phyloP scores from a whole-genome alignment of 2,113 vertebrate species.

The Girardinichthys multiradiatus region DNA sequence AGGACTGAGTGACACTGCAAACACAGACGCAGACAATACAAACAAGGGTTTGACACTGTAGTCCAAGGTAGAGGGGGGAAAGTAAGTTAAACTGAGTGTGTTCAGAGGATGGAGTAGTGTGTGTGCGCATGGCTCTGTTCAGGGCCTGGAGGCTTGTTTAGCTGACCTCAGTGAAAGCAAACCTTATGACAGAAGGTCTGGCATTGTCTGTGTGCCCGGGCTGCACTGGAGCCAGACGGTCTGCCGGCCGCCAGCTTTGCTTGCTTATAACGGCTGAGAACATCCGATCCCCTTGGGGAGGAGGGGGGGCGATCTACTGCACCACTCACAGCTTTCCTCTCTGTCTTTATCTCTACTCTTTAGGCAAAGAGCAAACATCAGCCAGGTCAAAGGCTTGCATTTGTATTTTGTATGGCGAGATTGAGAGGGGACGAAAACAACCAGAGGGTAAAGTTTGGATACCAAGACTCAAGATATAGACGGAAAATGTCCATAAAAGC shows the following conservation, averaged over 20 bases:
- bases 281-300: slow-evolving; percentile 87
- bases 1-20: slow-evolving; percentile 51
- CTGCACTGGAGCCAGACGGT: slow-evolving; percentile 86
- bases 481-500: not conserved
- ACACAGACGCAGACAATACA: slow-evolving; percentile 62
- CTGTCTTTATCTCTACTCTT: slow-evolving; percentile 78
- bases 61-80: slow-evolving; percentile 43
- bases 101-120: slow-evolving; percentile 48
- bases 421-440: slow-evolving; percentile 18
- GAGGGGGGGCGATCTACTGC: slow-evolving; percentile 66
- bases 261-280: slow-evolving; percentile 87
- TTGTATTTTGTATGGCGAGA: slow-evolving; percentile 59
- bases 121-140: slow-evolving; percentile 64
- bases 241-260: slow-evolving; percentile 85
- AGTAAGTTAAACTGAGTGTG: slow-evolving; percentile 50
- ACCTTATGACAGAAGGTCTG: slow-evolving; percentile 83
- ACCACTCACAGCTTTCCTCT: slow-evolving; percentile 72
- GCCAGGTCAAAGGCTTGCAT: slow-evolving; percentile 61
- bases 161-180: slow-evolving; percentile 83
- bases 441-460: not conserved
- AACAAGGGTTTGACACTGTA: slow-evolving; percentile 53
- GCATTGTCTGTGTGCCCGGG: slow-evolving; percentile 84
- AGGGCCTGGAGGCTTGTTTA: slow-evolving; percentile 71
- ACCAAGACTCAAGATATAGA: not conserved
- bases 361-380: slow-evolving; percentile 77